These are phyloP conservation scores for Prietella phreatophila DNA, from an alignment of 2,113 vertebrate species.

Conservation along the genomic window DNA sequence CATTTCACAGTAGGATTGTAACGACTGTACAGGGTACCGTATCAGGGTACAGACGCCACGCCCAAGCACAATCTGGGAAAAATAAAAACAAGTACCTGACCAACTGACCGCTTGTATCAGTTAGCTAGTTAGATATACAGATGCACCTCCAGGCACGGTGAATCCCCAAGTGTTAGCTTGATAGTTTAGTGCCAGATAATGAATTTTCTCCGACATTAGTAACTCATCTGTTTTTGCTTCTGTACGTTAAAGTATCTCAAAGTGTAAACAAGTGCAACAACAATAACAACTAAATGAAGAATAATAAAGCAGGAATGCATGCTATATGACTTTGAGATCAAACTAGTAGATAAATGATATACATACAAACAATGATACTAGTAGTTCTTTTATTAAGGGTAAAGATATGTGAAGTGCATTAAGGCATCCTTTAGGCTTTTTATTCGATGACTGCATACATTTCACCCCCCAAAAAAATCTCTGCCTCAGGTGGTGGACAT, in stretches of 20 bases:
- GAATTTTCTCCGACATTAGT: not conserved
- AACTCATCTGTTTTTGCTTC: not conserved
- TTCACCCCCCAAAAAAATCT: too few species aligned
- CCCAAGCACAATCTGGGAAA: not conserved
- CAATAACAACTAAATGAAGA: not conserved
- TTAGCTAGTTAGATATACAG: not conserved
- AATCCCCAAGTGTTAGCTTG: not conserved
- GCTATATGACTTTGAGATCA: not conserved
- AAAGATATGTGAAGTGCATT: too few species aligned
- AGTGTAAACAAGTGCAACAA: not conserved
- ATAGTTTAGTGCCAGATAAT: not conserved
- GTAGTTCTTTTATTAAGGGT: not conserved
- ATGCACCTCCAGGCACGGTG: not conserved
- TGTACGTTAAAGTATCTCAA: not conserved
- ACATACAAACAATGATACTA: too few species aligned
- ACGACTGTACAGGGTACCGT: too few species aligned
- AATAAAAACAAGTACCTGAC: not conserved
- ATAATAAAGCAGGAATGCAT: not conserved
- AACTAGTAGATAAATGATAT: not conserved
- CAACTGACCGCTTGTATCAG: not conserved
- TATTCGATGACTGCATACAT: not conserved
- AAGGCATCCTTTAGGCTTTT: not conserved
- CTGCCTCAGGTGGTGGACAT: conserved; percentile 87
- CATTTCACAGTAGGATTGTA: not conserved
- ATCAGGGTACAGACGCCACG: not conserved